Conservation (phyloP, 53 echinoderm and acorn worm genomes). For the Pentamera pediparva region DNA sequence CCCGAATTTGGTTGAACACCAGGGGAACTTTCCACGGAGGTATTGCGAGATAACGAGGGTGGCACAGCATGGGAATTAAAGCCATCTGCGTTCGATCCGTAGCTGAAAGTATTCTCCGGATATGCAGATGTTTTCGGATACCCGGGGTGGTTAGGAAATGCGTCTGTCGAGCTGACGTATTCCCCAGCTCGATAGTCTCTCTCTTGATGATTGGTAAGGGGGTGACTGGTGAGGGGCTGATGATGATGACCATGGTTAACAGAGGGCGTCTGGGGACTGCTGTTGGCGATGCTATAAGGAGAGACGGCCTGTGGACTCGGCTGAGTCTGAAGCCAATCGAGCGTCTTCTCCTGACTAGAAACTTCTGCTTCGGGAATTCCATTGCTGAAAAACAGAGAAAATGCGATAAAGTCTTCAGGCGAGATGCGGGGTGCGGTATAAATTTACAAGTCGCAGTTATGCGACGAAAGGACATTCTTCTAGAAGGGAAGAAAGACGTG, state of each 20-base stretch:
- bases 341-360: neutral
- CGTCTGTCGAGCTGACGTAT: neutral
- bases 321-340: slow-evolving; percentile 20
- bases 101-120: no score
- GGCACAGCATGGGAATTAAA: no score
- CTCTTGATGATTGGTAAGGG: neutral
- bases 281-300: neutral
- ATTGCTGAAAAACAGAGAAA: neutral
- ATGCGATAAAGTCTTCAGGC: no score
- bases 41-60: no score
- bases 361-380: neutral
- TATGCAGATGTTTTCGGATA: no score
- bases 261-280: neutral
- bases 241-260: neutral
- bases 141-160: neutral
- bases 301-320: neutral
- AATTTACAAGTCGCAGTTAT: no score
- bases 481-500: neutral
- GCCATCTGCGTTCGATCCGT: no score
- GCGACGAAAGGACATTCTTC: neutral
- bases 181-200: neutral
- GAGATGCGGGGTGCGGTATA: no score
- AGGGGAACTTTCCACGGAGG: no score
- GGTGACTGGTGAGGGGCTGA: neutral
- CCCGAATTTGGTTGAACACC: no score